Evolutionary conservation across 2,113 vertebrate genomes (phyloP), one percentile per base, ranked within the genome.

Genomic region (Oncorhynchus gorbuscha): DNA sequence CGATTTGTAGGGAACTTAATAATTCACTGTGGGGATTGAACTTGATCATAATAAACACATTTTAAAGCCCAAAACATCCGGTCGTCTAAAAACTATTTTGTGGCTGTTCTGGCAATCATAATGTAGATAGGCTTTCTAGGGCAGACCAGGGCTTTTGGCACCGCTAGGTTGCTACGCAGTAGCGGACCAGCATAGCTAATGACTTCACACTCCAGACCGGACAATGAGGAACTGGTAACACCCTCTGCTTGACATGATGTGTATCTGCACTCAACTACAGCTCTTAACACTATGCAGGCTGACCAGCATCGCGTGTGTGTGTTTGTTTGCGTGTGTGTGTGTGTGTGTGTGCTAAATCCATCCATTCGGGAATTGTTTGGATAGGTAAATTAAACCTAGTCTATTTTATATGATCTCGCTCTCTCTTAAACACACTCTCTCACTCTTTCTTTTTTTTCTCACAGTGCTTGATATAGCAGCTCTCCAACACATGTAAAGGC

Each of bases 321-420:
- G 49, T 30, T 13, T 72, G 71, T 24, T 24, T 9, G 62, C 30
- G 71, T 59, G 71, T 72, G 49, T 30, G 11, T 73, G 71, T 71
- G 59, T 68, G 68, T 39, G 67, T 71, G 59, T 74, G 77, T 66
- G 35, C 14, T 59, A 24, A 71, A 81, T 77, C 75, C 77, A 70
- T 49, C 77, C 76, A 74, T n/a, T 24, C 70, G 78, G 74, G 84
- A 76, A 76, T 82, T 72, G 70, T 80, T 81, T n/a, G 77, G 51
- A 14, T 72, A 87, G 85, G 89, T 89, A 87, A 51, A 49, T 22
- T 45, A 20, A 85, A 89, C 83, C 85, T n/a, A 22, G n/a, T 76
- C 69, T 76, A 86, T 81, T 68, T 69, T 24, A 5, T 18, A 1
- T 84, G 82, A 86, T 85, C 77, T 83, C 67, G 16, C 49, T 51